phyloP scores from a whole-genome alignment of 2,113 vertebrate species.

The Xenopus laevis region DNA sequence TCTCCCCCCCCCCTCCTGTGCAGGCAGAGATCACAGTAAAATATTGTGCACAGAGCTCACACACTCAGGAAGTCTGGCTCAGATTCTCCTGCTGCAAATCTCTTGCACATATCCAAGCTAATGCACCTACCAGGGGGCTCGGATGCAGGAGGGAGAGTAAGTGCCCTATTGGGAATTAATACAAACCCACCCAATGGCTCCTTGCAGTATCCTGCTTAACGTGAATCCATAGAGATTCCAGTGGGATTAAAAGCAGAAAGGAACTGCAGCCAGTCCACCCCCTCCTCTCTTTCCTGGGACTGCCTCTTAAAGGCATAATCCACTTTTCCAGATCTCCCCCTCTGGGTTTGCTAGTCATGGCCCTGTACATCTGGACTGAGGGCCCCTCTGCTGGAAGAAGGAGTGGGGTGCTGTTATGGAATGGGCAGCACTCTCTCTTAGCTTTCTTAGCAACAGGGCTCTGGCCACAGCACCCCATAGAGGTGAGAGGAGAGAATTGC shows the following conservation, averaged over 20 bases:
- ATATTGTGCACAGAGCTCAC: not conserved
- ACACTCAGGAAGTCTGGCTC: constrained; percentile 24
- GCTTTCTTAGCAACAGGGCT: no score
- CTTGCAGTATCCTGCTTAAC: constrained; percentile 18
- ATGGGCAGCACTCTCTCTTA: no score
- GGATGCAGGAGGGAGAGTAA: not conserved
- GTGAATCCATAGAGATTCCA: constrained; percentile 34
- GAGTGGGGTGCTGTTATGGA: no score
- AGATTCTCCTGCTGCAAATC: constrained; percentile 12
- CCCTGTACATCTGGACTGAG: no score
- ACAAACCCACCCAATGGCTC: constrained; percentile 1
- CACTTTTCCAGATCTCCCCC: no score
- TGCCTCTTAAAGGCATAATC: constrained; percentile 52
- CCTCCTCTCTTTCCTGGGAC: constrained; percentile 18
- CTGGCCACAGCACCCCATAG: no score
- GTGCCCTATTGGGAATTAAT: no score
- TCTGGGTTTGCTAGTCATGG: no score
- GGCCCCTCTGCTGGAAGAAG: no score
- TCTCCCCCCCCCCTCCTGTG: constrained; percentile 48
- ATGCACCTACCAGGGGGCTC: constrained; percentile 2
- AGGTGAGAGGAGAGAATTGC: no score
- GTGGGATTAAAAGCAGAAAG: constrained; percentile 42
- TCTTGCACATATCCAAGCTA: constrained; percentile 1
- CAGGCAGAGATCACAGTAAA: constrained; percentile 24
- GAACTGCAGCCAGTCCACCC: constrained; percentile 39